Evolutionary conservation across 2,113 vertebrate species (phyloP).

Genomic region (Chamaea fasciata): DNA sequence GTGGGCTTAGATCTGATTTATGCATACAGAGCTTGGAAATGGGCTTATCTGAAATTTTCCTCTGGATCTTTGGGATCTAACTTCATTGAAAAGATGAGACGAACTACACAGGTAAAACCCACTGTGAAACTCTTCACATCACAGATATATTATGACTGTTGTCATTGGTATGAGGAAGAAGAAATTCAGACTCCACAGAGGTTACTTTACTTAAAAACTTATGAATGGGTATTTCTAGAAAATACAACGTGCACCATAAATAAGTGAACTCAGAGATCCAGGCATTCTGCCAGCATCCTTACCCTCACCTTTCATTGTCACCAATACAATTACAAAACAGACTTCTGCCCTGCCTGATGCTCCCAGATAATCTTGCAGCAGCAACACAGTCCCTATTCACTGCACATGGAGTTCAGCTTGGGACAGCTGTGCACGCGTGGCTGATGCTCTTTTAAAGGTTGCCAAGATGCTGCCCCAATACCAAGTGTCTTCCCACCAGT

Average conservation of each 20-base stretch:
- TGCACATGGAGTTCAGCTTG: not conserved
- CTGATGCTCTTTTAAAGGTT: not conserved
- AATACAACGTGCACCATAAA: rapidly evolving
- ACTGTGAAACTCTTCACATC: not conserved
- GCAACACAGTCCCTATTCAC: not conserved
- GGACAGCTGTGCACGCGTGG: not conserved
- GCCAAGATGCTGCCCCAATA: not conserved
- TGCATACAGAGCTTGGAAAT: not conserved
- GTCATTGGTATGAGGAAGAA: not conserved
- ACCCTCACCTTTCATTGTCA: not conserved
- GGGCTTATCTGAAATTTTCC: not conserved
- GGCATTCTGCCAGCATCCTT: not conserved
- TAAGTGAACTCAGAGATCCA: not conserved
- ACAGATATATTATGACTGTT: not conserved
- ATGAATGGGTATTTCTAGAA: not conserved
- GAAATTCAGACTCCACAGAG: not conserved
- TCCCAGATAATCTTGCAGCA: not conserved
- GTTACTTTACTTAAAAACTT: not conserved
- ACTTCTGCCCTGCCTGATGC: not conserved
- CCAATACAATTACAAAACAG: not conserved
- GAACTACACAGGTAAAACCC: not conserved
- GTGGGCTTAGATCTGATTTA: not conserved
- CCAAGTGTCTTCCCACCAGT: not conserved
- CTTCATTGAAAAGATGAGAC: not conserved
- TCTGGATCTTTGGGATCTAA: not conserved